These are phyloP conservation scores for Mohoua ochrocephala DNA, from an alignment of 2,113 vertebrate species.

Conservation along the genomic window DNA sequence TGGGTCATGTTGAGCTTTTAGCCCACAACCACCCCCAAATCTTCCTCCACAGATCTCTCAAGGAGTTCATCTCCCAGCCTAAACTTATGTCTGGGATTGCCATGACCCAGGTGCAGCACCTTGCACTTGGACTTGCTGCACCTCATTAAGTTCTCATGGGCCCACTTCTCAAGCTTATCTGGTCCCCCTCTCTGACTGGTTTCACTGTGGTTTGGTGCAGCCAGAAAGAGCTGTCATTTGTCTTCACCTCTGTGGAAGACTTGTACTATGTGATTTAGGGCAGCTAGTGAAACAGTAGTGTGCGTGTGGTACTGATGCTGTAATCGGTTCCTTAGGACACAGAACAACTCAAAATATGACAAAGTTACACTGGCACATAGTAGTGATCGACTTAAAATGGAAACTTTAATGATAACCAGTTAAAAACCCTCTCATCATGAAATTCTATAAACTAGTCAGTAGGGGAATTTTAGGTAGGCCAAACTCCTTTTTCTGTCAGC, in stretches of 20 bases:
- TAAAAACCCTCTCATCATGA: neutral
- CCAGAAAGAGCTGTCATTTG: neutral
- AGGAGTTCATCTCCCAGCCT: neutral
- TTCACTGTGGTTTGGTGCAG: neutral
- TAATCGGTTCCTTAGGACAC: neutral
- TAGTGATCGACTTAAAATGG: neutral
- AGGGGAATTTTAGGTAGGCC: neutral
- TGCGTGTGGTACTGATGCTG: neutral
- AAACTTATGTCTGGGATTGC: neutral
- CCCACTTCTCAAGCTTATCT: neutral
- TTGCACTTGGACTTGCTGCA: neutral
- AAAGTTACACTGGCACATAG: neutral
- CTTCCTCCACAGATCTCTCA: neutral
- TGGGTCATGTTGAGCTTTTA: neutral
- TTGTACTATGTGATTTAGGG: neutral
- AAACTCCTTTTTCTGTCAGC: neutral
- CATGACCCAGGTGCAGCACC: neutral
- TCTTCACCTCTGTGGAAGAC: neutral
- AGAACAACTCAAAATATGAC: neutral
- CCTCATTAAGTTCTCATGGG: neutral
- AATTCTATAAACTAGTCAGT: neutral
- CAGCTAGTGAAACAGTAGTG: neutral
- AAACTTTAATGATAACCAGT: neutral
- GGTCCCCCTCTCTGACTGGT: neutral
- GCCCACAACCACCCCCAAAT: accelerated